These are phyloP conservation scores for Linyphia triangularis DNA, from an alignment of 2,888 invertebrate species.

Conservation along the genomic window DNA sequence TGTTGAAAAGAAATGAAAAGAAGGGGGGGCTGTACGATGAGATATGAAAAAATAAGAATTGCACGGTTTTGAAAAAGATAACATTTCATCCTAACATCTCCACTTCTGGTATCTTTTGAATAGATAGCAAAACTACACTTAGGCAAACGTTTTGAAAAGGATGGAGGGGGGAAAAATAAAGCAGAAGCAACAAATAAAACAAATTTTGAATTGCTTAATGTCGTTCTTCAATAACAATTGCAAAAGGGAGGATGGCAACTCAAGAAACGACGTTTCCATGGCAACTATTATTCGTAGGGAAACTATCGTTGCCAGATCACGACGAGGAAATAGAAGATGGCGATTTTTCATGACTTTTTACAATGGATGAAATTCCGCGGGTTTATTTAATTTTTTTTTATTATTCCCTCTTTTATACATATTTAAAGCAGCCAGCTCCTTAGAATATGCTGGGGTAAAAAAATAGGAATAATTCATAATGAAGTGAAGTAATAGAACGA, in stretches of 20 bases:
- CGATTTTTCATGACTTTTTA: slow-evolving; percentile 70
- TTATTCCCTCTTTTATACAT: slow-evolving; percentile 22
- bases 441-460: slow-evolving; percentile 25
- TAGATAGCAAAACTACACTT: slow-evolving; percentile 67
- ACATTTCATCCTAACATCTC: slow-evolving; percentile 48
- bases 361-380: slow-evolving; percentile 52
- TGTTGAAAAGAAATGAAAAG: neutral
- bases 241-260: slow-evolving; percentile 67
- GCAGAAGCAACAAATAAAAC: slow-evolving; percentile 43
- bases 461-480: slow-evolving; percentile 47
- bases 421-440: slow-evolving; percentile 54
- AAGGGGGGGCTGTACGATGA: neutral
- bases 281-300: slow-evolving; percentile 66
- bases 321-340: slow-evolving; percentile 59
- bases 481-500: slow-evolving; percentile 53
- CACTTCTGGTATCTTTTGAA: slow-evolving; percentile 52
- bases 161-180: slow-evolving; percentile 15
- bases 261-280: slow-evolving; percentile 56
- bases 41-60: slow-evolving; percentile 26
- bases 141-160: slow-evolving; percentile 22
- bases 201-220: slow-evolving; percentile 71
- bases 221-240: slow-evolving; percentile 72
- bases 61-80: slow-evolving; percentile 41
- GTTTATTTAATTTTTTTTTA: slow-evolving; percentile 44
- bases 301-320: slow-evolving; percentile 68